Percentiles rank a stretch among this genome's conserved stretches.
Evolutionary conservation across 1,140 invertebrate species (phyloP).

Genomic region (Campodea augens): DNA sequence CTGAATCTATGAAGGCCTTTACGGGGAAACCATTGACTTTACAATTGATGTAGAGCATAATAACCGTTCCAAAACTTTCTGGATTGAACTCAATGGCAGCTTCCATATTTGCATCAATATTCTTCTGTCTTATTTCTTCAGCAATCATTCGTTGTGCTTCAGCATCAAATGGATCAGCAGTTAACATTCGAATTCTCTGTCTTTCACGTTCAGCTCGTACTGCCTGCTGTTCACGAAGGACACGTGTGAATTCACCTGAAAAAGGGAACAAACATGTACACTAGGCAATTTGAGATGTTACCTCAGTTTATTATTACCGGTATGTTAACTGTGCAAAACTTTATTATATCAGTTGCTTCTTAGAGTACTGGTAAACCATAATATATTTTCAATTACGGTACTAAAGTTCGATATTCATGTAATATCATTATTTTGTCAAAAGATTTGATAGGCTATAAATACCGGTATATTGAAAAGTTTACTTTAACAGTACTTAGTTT

Average conservation of each 20-base stretch:
- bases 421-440: no score
- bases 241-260: constrained; percentile 58
- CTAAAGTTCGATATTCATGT: no score
- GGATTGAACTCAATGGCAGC: constrained; percentile 96
- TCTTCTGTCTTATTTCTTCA: constrained; percentile 86
- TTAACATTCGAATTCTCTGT: constrained; percentile 68
- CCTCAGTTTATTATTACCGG: no score
- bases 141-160: constrained; percentile 87
- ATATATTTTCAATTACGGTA: no score
- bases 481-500: no score
- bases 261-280: no score
- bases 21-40: constrained; percentile 88
- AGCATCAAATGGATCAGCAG: constrained; percentile 84
- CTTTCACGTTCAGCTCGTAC: constrained; percentile 55
- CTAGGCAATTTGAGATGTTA: no score
- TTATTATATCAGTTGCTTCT: no score
- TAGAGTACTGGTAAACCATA: no score
- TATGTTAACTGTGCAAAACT: no score
- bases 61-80: constrained; percentile 90
- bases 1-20: constrained; percentile 95
- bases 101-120: constrained; percentile 97
- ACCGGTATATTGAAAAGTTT: no score
- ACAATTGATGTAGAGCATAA: constrained; percentile 94
- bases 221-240: constrained; percentile 61
- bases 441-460: no score